A percentile compares a stretch with the other conserved stretches of the same genome.
Conservation (phyloP, 92 coral and sea anemone genomes). For the Zoanthus gigantus region DNA sequence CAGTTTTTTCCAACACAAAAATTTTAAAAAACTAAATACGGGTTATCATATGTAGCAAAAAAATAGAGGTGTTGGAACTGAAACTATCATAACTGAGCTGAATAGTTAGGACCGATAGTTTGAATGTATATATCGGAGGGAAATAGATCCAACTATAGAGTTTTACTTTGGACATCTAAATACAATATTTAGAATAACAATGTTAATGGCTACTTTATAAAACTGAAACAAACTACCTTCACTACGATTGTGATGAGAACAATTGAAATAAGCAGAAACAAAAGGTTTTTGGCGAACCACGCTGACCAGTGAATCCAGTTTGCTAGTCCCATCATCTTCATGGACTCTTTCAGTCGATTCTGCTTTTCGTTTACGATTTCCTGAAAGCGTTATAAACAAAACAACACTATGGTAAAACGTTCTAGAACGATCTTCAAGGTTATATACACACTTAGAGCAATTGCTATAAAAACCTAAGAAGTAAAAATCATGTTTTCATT, state of each 20-base stretch:
- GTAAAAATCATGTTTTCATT: background rate
- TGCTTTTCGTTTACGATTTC: conserved; percentile 95
- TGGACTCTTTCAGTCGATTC: conserved; percentile 94
- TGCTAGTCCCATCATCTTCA: conserved; percentile 99
- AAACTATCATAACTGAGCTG: no score
- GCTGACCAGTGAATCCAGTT: conserved; percentile 99
- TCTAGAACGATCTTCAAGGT: background rate
- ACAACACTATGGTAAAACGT: background rate
- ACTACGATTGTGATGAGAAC: conserved; percentile 71
- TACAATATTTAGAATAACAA: no score
- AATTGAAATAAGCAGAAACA: conserved; percentile 82
- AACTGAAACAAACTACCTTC: conserved; percentile 62
- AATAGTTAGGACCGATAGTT: no score
- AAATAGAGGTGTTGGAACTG: no score
- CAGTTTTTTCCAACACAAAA: no score
- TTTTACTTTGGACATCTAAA: no score
- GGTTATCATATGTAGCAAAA: no score
- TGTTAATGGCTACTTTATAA: no score
- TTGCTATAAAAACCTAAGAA: background rate
- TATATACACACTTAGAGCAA: background rate
- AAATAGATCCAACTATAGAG: no score
- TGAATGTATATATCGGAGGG: no score
- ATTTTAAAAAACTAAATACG: no score
- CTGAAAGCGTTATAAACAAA: conserved; percentile 42
- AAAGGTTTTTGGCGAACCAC: conserved; percentile 86